Evolutionary conservation across 1,140 invertebrate genomes (phyloP).

Genomic region (Neotoxoptera formosana): DNA sequence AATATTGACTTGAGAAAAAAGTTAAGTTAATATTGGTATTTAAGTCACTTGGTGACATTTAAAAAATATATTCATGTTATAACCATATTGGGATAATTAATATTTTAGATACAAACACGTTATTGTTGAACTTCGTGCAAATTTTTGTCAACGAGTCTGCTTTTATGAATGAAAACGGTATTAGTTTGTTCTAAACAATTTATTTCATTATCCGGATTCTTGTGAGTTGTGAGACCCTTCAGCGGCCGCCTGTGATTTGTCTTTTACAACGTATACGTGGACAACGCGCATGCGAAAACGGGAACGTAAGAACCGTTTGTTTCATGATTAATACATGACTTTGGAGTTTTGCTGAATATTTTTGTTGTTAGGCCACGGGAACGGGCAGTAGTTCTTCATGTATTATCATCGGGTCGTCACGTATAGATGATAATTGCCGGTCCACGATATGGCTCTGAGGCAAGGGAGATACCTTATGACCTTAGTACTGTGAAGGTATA

Average conservation of each 20-base stretch:
- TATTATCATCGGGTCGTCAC: constrained; percentile 55
- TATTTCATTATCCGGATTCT: not conserved
- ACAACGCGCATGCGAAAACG: constrained; percentile 27
- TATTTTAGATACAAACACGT: not conserved
- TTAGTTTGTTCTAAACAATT: constrained; percentile 15
- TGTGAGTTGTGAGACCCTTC: not conserved
- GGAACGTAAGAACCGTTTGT: constrained; percentile 55
- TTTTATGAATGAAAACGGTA: constrained; percentile 11
- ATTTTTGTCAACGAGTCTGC: not conserved
- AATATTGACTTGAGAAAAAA: not conserved
- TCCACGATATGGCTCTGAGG: constrained; percentile 36
- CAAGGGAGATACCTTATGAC: constrained; percentile 40
- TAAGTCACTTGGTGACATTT: not conserved
- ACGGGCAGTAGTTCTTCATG: constrained; percentile 41
- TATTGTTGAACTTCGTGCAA: not conserved
- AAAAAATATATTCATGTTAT: not conserved
- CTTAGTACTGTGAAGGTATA: not conserved
- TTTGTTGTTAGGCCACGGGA: constrained; percentile 33
- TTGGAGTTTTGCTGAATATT: constrained; percentile 47
- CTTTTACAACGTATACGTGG: not conserved
- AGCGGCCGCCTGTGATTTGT: not conserved
- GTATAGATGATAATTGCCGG: constrained; percentile 55
- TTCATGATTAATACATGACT: constrained; percentile 57
- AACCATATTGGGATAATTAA: not conserved
- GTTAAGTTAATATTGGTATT: not conserved